Base-by-base conservation (phyloP, 2,113 vertebrate species). In the Struthio camelus region DNA sequence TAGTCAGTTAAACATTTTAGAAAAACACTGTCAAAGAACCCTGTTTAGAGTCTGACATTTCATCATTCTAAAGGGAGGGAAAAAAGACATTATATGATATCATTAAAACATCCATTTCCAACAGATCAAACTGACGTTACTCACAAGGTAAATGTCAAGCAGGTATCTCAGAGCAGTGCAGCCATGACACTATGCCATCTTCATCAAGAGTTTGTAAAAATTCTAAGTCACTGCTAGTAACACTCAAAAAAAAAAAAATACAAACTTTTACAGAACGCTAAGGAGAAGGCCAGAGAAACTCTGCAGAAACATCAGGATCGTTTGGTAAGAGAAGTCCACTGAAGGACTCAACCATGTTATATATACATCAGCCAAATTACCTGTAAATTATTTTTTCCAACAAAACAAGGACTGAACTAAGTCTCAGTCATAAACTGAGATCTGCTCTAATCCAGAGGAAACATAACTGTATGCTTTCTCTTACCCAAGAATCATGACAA, bases 21-120 rank as follows among this genome's bases (percentile, higher is more conserved):
- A n/a, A n/a, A n/a, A n/a, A n/a, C n/a, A n/a, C n/a, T n/a, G n/a
- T n/a, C n/a, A n/a, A n/a, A n/a, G n/a, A n/a, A n/a, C n/a, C n/a
- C n/a, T n/a, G n/a, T n/a, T n/a, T n/a, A n/a, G n/a, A n/a, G n/a
- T n/a, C n/a, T n/a, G n/a, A n/a, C n/a, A n/a, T n/a, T n/a, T n/a
- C n/a, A n/a, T n/a, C n/a, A n/a, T n/a, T n/a, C n/a, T n/a, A n/a
- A n/a, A n/a, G n/a, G n/a, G n/a, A n/a, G n/a, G n/a, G n/a, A n/a
- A n/a, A n/a, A n/a, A n/a, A n/a, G n/a, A n/a, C n/a, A n/a, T n/a
- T 36, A 17, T 18, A 13, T 10, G 9, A 28, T 44, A 38, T 75
- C 18, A 1, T 2, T 61, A 80, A 86, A 20, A 2, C 19, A n/a
- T n/a, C 25, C 23, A n/a, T 0, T 0, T 32, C 73, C 23, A 54